Evolutionary conservation across 1,140 invertebrate genomes (phyloP), one percentile per base, ranked within the genome.

Genomic region (Cotesia typhae): DNA sequence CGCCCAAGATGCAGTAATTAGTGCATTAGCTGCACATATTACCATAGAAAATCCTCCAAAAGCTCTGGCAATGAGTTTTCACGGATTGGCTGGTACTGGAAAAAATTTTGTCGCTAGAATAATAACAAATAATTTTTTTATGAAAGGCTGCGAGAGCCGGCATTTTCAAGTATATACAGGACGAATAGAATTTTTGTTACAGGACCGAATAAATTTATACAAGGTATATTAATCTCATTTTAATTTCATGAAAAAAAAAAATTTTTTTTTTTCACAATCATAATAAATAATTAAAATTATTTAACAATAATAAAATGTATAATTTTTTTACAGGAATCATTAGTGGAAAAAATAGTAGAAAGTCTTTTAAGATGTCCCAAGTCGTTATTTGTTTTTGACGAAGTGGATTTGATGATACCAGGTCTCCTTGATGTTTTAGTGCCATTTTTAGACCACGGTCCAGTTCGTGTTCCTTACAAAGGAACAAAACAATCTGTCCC

Each of bases 371-470:
- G 81, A 6, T 99, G 97, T 88, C 87, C 89, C 7, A 87, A 88
- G 61, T 93, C 95, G 0, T 77, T 99, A 38, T 98, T 99, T 83
- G 93, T 99, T 75, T 98, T 99, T 89, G 98, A 99, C 88, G 98
- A 99, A 89, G 92, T 98, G 5, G 95, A 99, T 83, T 96, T 98
- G 85, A 96, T 98, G 90, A 94, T 95, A 5, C 81, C 89, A 17
- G 92, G 92, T 12, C 81, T 98, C 7, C 88, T 99, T 14, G 94
- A 98, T 84, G 89, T 89, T 10, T 88, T 99, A 20, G 94, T 94
- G 81, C 94, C 96, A 10, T 93, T 96, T 82, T 81, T 98, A n/a
- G 96, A 99, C 86, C 94, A 96, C 80, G 76, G 69, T 37, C 6
- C n/a, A 28, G 41, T 35, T 4, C 66, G 57, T 28, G 47, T 76